A percentile compares a stretch with the other conserved stretches of the same genome.
Conservation (phyloP, 1,140 invertebrate species). For the Pollicipes pollicipes region DNA sequence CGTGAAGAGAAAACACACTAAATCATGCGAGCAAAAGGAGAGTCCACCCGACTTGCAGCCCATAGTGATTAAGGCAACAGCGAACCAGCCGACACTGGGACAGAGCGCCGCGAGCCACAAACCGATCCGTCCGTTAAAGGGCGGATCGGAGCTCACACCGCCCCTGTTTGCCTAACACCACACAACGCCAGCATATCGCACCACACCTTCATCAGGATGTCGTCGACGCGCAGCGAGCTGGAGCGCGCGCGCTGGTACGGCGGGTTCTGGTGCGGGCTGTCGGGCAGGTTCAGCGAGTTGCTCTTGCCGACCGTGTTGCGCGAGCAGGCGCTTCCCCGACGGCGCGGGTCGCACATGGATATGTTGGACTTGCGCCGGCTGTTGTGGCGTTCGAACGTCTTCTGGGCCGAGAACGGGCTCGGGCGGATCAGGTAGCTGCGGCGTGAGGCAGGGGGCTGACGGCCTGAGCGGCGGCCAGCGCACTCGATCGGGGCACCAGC, state of each 20-base stretch:
- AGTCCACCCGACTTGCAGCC: too few relatives aligned
- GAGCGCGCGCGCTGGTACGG: constrained; percentile 44
- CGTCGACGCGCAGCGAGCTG: constrained; percentile 67
- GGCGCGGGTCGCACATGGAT: constrained; percentile 58
- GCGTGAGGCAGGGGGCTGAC: not conserved
- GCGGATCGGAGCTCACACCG: too few relatives aligned
- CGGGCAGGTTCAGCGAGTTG: constrained; percentile 67
- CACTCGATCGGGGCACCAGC: too few relatives aligned
- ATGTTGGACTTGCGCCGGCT: constrained; percentile 75
- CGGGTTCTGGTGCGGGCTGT: constrained; percentile 39
- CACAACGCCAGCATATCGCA: not conserved
- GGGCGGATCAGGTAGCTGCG: constrained; percentile 66
- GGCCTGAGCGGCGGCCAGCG: too few relatives aligned
- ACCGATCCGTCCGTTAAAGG: too few relatives aligned
- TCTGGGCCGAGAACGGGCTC: constrained; percentile 78
- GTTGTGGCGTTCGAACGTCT: constrained; percentile 80
- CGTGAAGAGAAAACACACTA: too few relatives aligned
- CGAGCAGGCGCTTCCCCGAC: constrained; percentile 25
- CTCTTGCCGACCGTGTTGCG: constrained; percentile 42
- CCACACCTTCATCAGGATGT: constrained; percentile 42
- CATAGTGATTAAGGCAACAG: too few relatives aligned
- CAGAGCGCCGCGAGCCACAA: too few relatives aligned
- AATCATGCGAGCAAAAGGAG: too few relatives aligned
- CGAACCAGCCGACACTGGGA: too few relatives aligned
- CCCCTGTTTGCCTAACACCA: not conserved